Conservation (phyloP, 2,888 invertebrate genomes). For the Ernsta delagoae region DNA sequence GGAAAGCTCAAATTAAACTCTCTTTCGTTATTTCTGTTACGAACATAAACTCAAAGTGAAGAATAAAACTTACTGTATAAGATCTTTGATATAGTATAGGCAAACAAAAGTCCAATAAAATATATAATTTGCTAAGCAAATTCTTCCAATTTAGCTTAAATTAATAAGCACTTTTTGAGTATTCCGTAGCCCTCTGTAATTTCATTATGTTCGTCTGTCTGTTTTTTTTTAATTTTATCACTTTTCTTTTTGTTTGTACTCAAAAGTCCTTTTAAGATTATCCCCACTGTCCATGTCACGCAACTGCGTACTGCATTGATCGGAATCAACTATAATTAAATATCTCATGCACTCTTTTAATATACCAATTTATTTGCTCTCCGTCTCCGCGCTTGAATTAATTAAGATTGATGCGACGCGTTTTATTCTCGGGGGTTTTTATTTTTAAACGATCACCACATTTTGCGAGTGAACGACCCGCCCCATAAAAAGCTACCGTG, state of each 20-base stretch:
- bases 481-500: conserved; percentile 44
- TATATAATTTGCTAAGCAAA: too few relatives aligned
- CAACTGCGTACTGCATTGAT: conserved; percentile 69
- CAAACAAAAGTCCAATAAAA: too few relatives aligned
- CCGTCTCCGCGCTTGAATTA: conserved; percentile 65
- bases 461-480: conserved; percentile 55
- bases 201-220: too few relatives aligned
- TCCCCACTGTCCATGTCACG: conserved; percentile 71
- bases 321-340: conserved; percentile 79
- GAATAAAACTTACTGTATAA: too few relatives aligned
- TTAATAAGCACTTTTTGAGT: too few relatives aligned
- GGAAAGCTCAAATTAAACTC: too few relatives aligned
- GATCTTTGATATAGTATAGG: too few relatives aligned
- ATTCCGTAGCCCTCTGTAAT: too few relatives aligned
- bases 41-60: too few relatives aligned
- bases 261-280: conserved; percentile 58
- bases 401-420: conserved; percentile 78
- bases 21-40: too few relatives aligned
- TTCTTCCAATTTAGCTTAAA: too few relatives aligned
- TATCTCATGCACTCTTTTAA: conserved; percentile 76
- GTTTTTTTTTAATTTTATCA: conserved; percentile 9
- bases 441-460: conserved; percentile 56
- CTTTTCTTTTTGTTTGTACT: conserved; percentile 51
- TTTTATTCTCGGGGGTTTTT: conserved; percentile 59
- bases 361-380: conserved; percentile 76